Percentiles rank a stretch among this genome's conserved stretches.
Conservation (phyloP, 2,888 invertebrate genomes). For the Metacarcinus magister region DNA sequence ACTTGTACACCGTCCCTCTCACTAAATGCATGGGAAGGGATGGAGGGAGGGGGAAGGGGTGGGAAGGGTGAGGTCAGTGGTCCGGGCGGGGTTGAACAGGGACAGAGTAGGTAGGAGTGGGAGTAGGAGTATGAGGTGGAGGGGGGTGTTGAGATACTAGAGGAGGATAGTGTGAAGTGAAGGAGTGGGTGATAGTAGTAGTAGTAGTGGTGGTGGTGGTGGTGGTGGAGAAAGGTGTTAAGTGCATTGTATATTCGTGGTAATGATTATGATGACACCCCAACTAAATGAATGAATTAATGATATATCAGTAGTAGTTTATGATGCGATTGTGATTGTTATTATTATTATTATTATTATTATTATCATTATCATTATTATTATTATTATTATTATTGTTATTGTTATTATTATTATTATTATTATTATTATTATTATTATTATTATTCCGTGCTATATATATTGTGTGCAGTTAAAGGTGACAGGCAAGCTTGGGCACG, state of each 20-base stretch:
- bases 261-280: too few relatives aligned
- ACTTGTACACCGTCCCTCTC: not conserved
- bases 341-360: conserved; percentile 17
- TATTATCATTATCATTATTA: not conserved
- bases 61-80: not conserved
- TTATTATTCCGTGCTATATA: not conserved
- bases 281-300: not conserved
- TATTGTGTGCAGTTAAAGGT: not conserved
- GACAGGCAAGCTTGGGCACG: not conserved
- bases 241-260: too few relatives aligned
- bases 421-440: conserved; percentile 51
- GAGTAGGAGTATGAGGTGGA: not conserved
- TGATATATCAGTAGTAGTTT: not conserved
- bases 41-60: not conserved
- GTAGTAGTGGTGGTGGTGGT: not conserved
- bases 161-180: too few relatives aligned
- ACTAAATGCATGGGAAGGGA: not conserved
- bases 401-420: not conserved
- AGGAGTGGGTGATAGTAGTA: not conserved
- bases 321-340: not conserved
- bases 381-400: not conserved
- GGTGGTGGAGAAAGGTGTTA: not conserved
- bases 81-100: not conserved
- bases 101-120: not conserved
- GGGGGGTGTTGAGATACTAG: not conserved